Percentiles rank a stretch among this genome's conserved stretches.
Evolutionary conservation across 2,888 invertebrate species (phyloP).

Genomic region (Lasioglossum pauxillum): DNA sequence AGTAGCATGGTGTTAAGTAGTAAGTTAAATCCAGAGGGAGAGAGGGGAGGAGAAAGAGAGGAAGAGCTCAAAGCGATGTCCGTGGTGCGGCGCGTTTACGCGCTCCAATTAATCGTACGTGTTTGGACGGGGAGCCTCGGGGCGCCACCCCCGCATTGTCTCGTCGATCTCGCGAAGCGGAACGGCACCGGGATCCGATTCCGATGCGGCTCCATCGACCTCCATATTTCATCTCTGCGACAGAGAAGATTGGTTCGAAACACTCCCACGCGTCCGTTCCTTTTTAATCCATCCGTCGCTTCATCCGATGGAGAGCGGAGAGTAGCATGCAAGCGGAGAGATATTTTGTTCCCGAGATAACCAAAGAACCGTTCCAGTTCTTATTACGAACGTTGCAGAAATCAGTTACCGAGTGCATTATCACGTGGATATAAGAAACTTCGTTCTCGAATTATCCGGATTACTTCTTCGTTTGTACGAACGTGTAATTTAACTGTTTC

Average conservation of each 20-base stretch:
- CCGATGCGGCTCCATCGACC: not conserved
- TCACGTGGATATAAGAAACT: not conserved
- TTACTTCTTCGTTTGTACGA: not conserved
- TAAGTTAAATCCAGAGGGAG: conserved; percentile 54
- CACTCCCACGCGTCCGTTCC: not conserved
- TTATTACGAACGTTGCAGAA: not conserved
- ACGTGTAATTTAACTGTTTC: not conserved
- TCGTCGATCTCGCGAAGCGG: not conserved
- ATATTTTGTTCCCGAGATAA: not conserved
- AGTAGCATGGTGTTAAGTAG: conserved; percentile 51
- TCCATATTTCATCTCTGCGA: not conserved
- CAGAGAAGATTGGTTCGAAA: not conserved
- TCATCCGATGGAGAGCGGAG: not conserved
- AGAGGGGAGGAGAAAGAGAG: not conserved
- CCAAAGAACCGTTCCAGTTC: not conserved
- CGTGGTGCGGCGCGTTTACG: not conserved
- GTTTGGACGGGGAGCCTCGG: not conserved
- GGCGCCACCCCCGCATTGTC: not conserved
- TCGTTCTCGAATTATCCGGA: not conserved
- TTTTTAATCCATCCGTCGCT: conserved; percentile 2
- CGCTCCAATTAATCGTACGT: conserved; percentile 50
- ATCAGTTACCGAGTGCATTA: not conserved
- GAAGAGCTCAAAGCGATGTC: conserved; percentile 36
- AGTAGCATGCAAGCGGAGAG: not conserved
- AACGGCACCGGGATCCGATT: not conserved